Percentiles rank a stretch among this genome's conserved stretches.
These are phyloP conservation scores for Trachymyrmex septentrionalis DNA, from an alignment of 1,140 invertebrate genomes.

Conservation along the genomic window DNA sequence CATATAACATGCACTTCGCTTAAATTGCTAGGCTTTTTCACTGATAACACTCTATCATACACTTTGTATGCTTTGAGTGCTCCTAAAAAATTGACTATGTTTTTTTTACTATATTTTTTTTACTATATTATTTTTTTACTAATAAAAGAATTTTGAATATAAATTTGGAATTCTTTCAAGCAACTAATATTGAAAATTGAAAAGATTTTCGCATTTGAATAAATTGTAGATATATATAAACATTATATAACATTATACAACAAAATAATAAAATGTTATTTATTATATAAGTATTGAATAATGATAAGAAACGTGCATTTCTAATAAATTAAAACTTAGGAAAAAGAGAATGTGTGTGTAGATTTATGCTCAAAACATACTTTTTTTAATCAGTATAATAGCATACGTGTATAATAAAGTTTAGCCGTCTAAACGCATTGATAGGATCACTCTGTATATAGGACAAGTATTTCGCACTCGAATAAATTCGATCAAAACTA, in stretches of 20 bases:
- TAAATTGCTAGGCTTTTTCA: slow-evolving; percentile 10
- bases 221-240: not conserved
- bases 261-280: not conserved
- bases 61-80: not conserved
- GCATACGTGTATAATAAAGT: not conserved
- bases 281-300: not conserved
- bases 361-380: not conserved
- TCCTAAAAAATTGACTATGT: not conserved
- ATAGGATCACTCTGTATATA: slow-evolving; percentile 1
- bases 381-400: not conserved
- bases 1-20: not conserved
- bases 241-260: no score
- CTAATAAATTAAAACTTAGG: not conserved
- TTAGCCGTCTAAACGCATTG: not conserved
- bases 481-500: slow-evolving; percentile 37
- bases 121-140: no score
- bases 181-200: not conserved
- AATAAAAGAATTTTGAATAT: not conserved
- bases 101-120: not conserved
- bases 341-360: not conserved
- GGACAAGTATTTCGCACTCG: slow-evolving; percentile 4
- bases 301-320: not conserved
- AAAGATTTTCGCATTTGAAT: not conserved
- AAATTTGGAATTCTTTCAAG: not conserved
- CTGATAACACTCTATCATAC: not conserved